Base-by-base conservation (phyloP, 1,140 invertebrate species). In the Drosophila pruinosa region DNA sequence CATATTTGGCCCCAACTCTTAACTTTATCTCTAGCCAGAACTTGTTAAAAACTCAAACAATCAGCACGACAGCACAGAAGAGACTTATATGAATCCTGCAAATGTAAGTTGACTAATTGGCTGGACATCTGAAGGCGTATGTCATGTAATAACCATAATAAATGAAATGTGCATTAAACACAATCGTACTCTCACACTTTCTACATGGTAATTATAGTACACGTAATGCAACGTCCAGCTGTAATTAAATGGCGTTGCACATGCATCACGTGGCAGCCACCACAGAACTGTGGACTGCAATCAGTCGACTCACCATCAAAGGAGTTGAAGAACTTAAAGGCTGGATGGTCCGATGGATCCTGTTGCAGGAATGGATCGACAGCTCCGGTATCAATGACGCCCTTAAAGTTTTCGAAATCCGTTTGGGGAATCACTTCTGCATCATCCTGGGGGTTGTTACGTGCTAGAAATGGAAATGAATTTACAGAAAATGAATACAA, bases 361-460 rank as follows among this genome's bases (percentile, higher is more conserved):
- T 82, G 43, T 38, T 81, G 82, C 24, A 91, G 64, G 73, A 91
- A 91, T 17, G 89, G 89, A 79, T 74, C 69, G 8, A 65, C 71
- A 3, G 75, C 50, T 21, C 85, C 89, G n/a, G 89, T 91, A 78
- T 91, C 89, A 22, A 91, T 75, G 45, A 89, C 81, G 26, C 89
- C 89, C 54, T 70, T 75, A 69, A 91, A 91, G 58, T 91, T 74
- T 53, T 45, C 62, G 68, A 89, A 91, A 59, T 67, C 71, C 24
- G 85, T 24, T 45, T 78, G 85, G 10, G 59, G 41, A 73, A 90
- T 73, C 36, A 89, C 72, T 57, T 90, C 89, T 28, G 71, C 85
- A 73, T 90, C 89, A 41, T 90, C 89, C 47, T 81, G 82, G 3
- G 85, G 89, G 19, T 68, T 79, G 45, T 41, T 76, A 39, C 74